Evolutionary conservation across 2,888 invertebrate species (phyloP), one percentile per base, ranked within the genome.

Genomic region (Amphipyra tragopoginis): DNA sequence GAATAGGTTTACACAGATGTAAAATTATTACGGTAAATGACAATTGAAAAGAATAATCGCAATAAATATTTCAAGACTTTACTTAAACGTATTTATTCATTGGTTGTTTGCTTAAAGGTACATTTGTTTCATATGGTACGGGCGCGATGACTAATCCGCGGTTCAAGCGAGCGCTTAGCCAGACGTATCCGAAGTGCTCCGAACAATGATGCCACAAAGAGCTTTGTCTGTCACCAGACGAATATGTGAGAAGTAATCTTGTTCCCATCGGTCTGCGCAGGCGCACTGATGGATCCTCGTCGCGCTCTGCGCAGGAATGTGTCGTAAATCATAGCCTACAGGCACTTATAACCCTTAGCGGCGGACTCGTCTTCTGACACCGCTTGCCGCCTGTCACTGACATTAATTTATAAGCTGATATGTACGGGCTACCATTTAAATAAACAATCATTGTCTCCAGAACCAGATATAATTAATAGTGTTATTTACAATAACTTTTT

Each of bases 281-380:
- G 81, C 86, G 82, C 85, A 83, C 77, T 79, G 81, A 78, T 77
- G 75, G 80, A 84, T 82, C 76, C 77, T 82, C 77, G 77, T 75
- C 79, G 78, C 74, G 83, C 83, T 83, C 81, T 80, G 84, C 83
- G 74, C 83, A 88, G 91, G 93, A 92, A 93, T 93, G 91, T 85
- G 85, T 81, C 88, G 86, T 93, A 93, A 92, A 93, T 93, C 93
- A 91, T 90, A 78, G 75, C 62, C 67, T 81, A 68, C 63, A 75
- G 68, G 45, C 70, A 75, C 75, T 72, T 75, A 72, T 72, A 64
- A 57, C 62, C 69, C 72, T 72, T 66, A 56, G 67, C 64, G 47
- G 45, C 48, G 48, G 56, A 72, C 55, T 65, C 62, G 65, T 44
- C 72, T 75, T 78, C 77, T 65, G 75, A 72, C 72, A 71, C 67